Evolutionary conservation across 1,140 invertebrate species (phyloP).

Genomic region (Oryctes rhinoceros): DNA sequence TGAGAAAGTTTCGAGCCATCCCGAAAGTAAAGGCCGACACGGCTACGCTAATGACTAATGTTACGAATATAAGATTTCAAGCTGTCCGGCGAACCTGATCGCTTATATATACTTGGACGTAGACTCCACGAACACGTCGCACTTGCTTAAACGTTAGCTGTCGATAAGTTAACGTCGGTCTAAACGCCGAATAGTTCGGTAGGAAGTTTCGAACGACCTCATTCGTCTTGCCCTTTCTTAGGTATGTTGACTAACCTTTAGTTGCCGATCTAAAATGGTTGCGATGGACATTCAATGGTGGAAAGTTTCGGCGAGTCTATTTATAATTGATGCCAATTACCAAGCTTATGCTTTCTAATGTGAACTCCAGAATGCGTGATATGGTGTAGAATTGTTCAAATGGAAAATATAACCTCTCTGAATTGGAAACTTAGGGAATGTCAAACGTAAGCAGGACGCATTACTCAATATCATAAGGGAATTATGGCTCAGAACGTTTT

Average conservation of each 20-base stretch:
- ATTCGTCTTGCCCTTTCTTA: not conserved
- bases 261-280: not conserved
- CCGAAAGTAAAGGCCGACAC: conserved; percentile 1
- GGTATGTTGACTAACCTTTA: too few species aligned
- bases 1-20: not conserved
- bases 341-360: too few species aligned
- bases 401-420: too few species aligned
- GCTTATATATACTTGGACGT: not conserved
- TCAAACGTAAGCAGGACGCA: too few species aligned
- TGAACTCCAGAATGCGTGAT: too few species aligned
- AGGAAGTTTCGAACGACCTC: not conserved
- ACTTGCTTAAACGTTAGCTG: not conserved
- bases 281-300: too few species aligned
- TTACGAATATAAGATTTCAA: not conserved
- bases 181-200: not conserved
- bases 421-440: too few species aligned
- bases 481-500: too few species aligned
- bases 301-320: too few species aligned
- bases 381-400: too few species aligned
- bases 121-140: not conserved
- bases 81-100: not conserved
- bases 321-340: too few species aligned
- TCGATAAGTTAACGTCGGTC: not conserved
- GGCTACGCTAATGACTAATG: not conserved
- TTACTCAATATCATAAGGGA: too few species aligned